Evolutionary conservation across 2,797 vertebrate species (phyloP), one percentile per base, ranked within the genome.

Genomic region (Lophius americanus): DNA sequence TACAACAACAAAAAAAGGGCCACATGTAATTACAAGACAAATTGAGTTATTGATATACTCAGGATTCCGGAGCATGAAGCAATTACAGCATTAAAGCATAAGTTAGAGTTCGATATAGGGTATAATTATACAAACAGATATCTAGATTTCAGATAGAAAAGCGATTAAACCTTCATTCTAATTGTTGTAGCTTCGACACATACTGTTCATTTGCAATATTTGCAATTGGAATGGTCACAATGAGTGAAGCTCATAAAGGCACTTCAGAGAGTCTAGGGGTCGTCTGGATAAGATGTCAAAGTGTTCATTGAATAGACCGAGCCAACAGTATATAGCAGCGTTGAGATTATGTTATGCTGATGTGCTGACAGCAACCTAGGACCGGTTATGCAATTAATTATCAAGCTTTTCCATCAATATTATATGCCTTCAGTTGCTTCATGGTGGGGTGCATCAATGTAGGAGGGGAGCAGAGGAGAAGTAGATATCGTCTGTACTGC

Each of bases 1-100:
- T 35, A 46, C 42, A 11, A 12, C 1, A 70, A 79, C n/a, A 79
- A 76, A 65, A 56, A 48, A 80, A 69, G 68, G 67, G 66, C 70
- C 61, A 70, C 64, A 92, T 62, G 55, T 78, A 94, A 94, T 94
- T 93, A 92, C 82, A 88, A 89, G 82, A 88, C 77, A 92, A 92
- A 87, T 78, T 23, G 80, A 84, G 78, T 80, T 92, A 93, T 90
- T 91, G 91, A 91, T 90, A 89, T 76, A 77, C 68, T 81, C 76
- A 89, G 83, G 79, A 88, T 89, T 79, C 60, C 60, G 44, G 47
- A 61, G 59, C 77, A 57, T 64, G 85, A 84, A 83, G 69, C 66
- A 82, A 82, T 64, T 80, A 73, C 73, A 55, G 77, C 79, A 87
- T 91, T 89, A 88, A 86, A 86, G 84, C 68, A 75, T 65, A 74